Conservation (phyloP, 2,797 vertebrate genomes). For the Eremophila alpestris region DNA sequence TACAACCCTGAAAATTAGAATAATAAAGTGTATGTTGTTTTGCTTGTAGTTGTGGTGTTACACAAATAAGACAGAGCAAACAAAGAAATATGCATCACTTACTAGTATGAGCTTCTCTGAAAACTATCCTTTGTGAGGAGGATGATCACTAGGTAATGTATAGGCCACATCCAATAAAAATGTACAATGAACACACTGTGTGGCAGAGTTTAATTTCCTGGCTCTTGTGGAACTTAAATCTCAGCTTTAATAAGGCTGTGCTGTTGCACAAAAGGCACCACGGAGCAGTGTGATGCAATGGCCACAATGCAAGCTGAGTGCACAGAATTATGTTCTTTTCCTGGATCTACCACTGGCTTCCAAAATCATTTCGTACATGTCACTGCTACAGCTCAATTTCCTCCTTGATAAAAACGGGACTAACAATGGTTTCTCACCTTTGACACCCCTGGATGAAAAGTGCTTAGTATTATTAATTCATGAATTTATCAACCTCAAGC, state of each 20-base stretch:
- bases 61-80: background rate
- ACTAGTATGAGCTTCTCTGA: background rate
- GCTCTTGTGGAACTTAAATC: slow-evolving; percentile 3
- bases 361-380: background rate
- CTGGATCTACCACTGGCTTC: background rate
- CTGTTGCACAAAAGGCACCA: background rate
- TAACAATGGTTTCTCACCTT: slow-evolving; percentile 31
- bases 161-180: slow-evolving; percentile 2
- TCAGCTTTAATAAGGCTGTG: background rate
- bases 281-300: background rate
- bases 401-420: slow-evolving; percentile 33
- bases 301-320: background rate
- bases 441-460: slow-evolving; percentile 37
- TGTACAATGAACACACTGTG: background rate
- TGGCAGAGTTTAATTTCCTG: slow-evolving; percentile 51
- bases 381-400: slow-evolving; percentile 39
- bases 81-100: background rate
- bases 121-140: background rate
- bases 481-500: slow-evolving; percentile 45
- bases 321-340: background rate
- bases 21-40: background rate
- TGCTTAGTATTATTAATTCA: slow-evolving; percentile 38
- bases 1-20: background rate
- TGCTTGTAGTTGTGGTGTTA: background rate
- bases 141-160: background rate